Conservation (phyloP, 92 coral and sea anemone genomes). For the Zoanthus sansibaricus region DNA sequence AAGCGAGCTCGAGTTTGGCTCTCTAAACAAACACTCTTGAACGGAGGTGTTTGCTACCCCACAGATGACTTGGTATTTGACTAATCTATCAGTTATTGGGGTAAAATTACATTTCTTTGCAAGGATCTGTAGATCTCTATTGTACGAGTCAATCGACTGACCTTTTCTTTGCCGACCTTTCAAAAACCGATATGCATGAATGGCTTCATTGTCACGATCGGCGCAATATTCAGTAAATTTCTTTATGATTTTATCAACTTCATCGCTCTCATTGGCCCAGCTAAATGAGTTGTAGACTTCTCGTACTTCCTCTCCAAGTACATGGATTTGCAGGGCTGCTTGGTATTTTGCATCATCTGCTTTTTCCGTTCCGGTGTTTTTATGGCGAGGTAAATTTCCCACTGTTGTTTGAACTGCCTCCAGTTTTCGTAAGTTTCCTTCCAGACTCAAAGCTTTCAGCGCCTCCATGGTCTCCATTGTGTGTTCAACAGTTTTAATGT, state of each 20-base stretch:
- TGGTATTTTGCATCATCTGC: not conserved
- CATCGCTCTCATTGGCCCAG: conserved; percentile 29
- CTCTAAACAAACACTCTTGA: conserved; percentile 39
- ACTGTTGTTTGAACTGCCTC: not conserved
- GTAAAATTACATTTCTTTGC: conserved; percentile 37
- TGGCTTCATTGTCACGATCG: conserved; percentile 29
- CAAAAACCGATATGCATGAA: conserved; percentile 32
- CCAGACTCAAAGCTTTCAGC: too few relatives aligned
- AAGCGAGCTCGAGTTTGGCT: conserved; percentile 13
- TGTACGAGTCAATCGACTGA: conserved; percentile 36
- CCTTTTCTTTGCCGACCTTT: conserved; percentile 32
- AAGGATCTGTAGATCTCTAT: conserved; percentile 12
- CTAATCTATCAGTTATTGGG: conserved; percentile 26
- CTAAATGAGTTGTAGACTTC: conserved; percentile 40
- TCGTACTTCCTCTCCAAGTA: conserved; percentile 31
- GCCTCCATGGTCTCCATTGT: too few relatives aligned
- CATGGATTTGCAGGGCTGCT: conserved; percentile 17
- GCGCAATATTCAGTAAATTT: too few relatives aligned
- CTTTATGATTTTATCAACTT: not conserved
- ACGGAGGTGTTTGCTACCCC: conserved; percentile 8
- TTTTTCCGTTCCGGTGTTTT: conserved; percentile 5
- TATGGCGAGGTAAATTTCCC: conserved; percentile 3
- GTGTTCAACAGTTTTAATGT: too few relatives aligned
- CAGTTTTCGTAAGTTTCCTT: too few relatives aligned
- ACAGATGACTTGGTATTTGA: conserved; percentile 19